Conservation (phyloP, 2,888 invertebrate genomes). For the Alentia gelatinosa region DNA sequence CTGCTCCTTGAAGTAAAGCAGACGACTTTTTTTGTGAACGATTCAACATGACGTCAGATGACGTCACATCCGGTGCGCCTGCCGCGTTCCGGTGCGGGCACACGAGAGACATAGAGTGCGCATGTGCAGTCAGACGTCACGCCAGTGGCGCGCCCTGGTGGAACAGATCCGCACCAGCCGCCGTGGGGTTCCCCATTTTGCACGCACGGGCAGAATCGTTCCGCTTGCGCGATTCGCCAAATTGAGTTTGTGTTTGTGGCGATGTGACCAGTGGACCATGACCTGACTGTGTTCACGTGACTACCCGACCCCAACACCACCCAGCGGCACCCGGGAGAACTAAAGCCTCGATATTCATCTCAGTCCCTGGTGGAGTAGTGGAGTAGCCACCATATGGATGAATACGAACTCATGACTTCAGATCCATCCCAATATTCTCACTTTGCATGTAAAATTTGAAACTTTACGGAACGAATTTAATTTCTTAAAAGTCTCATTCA, state of each 20-base stretch:
- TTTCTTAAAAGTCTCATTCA: no score
- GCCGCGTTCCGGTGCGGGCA: slow-evolving; percentile 18
- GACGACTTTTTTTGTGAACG: background rate
- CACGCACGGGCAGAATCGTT: slow-evolving; percentile 31
- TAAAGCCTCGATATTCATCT: no score
- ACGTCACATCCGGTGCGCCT: background rate
- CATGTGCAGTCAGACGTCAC: slow-evolving; percentile 8
- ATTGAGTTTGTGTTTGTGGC: slow-evolving; percentile 9
- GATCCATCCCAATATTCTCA: no score
- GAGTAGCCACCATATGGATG: no score
- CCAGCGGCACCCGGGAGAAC: background rate
- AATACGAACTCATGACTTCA: no score
- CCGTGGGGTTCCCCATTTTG: slow-evolving; percentile 8
- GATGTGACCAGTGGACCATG: background rate
- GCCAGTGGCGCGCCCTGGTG: slow-evolving; percentile 35
- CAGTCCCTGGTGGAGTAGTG: no score
- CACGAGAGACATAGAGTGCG: background rate
- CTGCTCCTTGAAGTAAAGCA: background rate
- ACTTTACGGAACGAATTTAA: background rate
- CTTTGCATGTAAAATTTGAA: no score
- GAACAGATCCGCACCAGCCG: slow-evolving; percentile 28
- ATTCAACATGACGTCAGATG: slow-evolving; percentile 12
- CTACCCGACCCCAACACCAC: background rate
- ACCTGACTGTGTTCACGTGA: background rate
- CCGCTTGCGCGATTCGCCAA: slow-evolving; percentile 24